These are phyloP conservation scores for Pyrocephalus nanus DNA, from an alignment of 2,797 vertebrate species.

Conservation along the genomic window DNA sequence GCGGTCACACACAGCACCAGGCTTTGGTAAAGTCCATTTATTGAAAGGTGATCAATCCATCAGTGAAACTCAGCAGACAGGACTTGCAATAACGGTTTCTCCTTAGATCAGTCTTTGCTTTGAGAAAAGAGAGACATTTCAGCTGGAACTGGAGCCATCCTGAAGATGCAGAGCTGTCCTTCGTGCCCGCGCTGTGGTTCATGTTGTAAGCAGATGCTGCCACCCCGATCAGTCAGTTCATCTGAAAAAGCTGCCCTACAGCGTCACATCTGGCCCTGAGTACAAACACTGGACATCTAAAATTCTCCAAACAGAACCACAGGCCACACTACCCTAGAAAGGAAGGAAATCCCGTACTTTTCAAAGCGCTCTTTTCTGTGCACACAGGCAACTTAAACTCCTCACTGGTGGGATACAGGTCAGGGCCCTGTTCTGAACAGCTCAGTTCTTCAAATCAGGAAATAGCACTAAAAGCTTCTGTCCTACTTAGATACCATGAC, in stretches of 20 bases:
- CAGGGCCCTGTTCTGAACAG: neutral
- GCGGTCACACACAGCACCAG: neutral
- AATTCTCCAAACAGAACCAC: neutral
- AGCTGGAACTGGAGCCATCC: neutral
- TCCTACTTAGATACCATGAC: neutral
- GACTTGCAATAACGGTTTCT: neutral
- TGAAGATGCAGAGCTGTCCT: neutral
- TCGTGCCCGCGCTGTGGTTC: neutral
- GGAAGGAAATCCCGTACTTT: rapidly evolving
- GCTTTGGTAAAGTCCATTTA: neutral
- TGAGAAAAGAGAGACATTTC: neutral
- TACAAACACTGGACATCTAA: neutral
- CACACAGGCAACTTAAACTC: neutral
- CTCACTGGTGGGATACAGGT: neutral
- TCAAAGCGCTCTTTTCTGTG: neutral
- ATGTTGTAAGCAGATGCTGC: neutral
- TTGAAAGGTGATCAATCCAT: neutral
- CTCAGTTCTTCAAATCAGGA: neutral
- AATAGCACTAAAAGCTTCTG: neutral
- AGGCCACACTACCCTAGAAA: neutral
- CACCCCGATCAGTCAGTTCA: neutral
- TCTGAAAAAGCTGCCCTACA: neutral
- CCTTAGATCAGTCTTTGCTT: neutral
- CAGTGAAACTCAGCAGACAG: neutral
- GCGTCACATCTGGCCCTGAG: neutral